Conservation (phyloP, 2,888 invertebrate genomes). For the Parnassius orleans region DNA sequence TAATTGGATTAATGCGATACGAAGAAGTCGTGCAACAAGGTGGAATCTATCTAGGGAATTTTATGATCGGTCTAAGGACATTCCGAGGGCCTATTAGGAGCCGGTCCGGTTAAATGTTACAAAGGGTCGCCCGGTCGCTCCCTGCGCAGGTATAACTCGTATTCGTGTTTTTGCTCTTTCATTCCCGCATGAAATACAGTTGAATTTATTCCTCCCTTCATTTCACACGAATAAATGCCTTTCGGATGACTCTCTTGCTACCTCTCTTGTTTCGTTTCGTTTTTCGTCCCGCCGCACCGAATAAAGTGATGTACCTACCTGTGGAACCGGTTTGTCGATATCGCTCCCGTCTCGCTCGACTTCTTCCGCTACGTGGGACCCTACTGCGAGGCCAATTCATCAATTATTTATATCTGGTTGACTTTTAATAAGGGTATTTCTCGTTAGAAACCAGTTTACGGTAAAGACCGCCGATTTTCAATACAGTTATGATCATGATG, state of each 20-base stretch:
- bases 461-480: slow-evolving; percentile 10
- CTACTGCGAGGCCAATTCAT: slow-evolving; percentile 51
- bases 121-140: slow-evolving; percentile 37
- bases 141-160: slow-evolving; percentile 44
- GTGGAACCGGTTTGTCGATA: slow-evolving; percentile 54
- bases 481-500: too few species aligned
- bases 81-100: slow-evolving; percentile 51
- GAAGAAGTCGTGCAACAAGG: slow-evolving; percentile 41
- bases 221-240: slow-evolving; percentile 44
- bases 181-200: slow-evolving; percentile 45
- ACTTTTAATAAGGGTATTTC: slow-evolving; percentile 50
- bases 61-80: slow-evolving; percentile 42
- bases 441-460: slow-evolving; percentile 32
- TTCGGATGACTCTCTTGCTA: slow-evolving; percentile 42
- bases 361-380: slow-evolving; percentile 56
- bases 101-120: slow-evolving; percentile 42
- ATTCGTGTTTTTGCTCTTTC: slow-evolving; percentile 50
- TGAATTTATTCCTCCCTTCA: slow-evolving; percentile 51
- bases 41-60: slow-evolving; percentile 37
- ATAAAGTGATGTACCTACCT: slow-evolving; percentile 21
- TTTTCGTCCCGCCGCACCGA: neutral
- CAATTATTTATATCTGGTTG: slow-evolving; percentile 62
- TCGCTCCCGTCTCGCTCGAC: slow-evolving; percentile 56
- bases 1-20: slow-evolving; percentile 37
- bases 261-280: slow-evolving; percentile 32